Conservation (phyloP, 2,888 invertebrate species). For the Corythucha ciliata region DNA sequence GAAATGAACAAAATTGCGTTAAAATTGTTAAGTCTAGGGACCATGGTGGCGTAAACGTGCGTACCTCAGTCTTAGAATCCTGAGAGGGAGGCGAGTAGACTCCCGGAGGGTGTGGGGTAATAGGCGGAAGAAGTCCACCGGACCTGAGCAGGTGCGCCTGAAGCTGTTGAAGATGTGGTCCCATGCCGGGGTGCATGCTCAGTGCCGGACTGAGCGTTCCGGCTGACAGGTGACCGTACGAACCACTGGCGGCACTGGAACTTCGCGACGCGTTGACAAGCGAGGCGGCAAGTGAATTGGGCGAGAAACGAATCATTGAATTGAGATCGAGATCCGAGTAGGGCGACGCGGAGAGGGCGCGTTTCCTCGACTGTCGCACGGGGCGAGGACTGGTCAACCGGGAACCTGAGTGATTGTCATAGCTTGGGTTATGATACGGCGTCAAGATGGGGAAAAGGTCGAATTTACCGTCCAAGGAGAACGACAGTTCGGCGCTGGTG, state of each 20-base stretch:
- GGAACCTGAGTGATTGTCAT: slow-evolving; percentile 44
- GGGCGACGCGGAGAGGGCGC: slow-evolving; percentile 87
- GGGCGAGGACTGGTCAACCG: slow-evolving; percentile 60
- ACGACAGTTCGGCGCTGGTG: slow-evolving; percentile 80
- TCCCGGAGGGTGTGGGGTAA: slow-evolving; percentile 36
- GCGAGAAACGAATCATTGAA: slow-evolving; percentile 69
- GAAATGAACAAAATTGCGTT: slow-evolving; percentile 5
- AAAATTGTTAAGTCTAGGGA: background rate
- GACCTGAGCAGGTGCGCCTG: slow-evolving; percentile 71
- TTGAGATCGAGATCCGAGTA: slow-evolving; percentile 94
- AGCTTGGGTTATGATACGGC: background rate
- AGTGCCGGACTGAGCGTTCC: slow-evolving; percentile 80
- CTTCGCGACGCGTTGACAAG: slow-evolving; percentile 75
- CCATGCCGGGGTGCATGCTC: slow-evolving; percentile 52
- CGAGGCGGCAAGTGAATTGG: slow-evolving; percentile 62
- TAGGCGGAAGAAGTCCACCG: slow-evolving; percentile 48
- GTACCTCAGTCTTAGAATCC: slow-evolving; percentile 39
- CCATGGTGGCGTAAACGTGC: slow-evolving; percentile 2
- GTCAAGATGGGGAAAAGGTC: background rate
- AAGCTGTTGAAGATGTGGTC: slow-evolving; percentile 60
- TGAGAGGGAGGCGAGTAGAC: slow-evolving; percentile 31
- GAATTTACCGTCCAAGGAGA: slow-evolving; percentile 70
- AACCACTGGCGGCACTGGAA: slow-evolving; percentile 78
- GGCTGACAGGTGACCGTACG: slow-evolving; percentile 93
- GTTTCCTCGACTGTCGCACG: slow-evolving; percentile 66